Evolutionary conservation across 2,888 invertebrate genomes (phyloP).

Genomic region (Xanthostigma xanthostigma): DNA sequence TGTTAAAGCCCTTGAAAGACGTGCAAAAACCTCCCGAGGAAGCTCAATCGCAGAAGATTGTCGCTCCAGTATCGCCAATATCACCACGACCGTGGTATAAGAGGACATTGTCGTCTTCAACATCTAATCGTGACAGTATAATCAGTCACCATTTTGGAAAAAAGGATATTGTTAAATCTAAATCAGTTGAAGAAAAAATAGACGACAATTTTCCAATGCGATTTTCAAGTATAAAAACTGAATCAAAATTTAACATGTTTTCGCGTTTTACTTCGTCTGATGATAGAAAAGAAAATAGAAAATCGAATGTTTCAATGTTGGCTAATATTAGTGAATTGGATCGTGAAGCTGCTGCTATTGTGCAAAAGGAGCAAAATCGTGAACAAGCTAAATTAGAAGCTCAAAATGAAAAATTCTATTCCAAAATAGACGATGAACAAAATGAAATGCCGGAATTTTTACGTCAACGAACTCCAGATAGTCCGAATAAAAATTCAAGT

Average conservation of each 20-base stretch:
- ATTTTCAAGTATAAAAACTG: conserved; percentile 31
- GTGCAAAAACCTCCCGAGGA: conserved; percentile 13
- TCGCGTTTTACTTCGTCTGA: conserved; percentile 13
- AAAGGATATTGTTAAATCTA: conserved; percentile 13
- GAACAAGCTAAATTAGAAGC: conserved; percentile 18
- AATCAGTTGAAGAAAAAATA: conserved; percentile 17
- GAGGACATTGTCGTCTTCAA: conserved; percentile 24
- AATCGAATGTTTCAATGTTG: conserved; percentile 42
- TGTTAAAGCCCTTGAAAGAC: conserved; percentile 29
- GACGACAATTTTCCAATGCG: conserved; percentile 24
- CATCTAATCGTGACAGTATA: conserved; percentile 8
- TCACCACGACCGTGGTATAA: conserved; percentile 54
- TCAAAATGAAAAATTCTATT: conserved; percentile 21
- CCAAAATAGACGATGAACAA: conserved; percentile 5
- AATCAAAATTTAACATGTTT: conserved; percentile 12
- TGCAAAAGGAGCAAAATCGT: conserved; percentile 35
- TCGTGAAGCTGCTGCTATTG: conserved; percentile 60
- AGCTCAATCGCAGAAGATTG: conserved; percentile 10
- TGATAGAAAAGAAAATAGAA: conserved; percentile 30
- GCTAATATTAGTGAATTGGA: conserved; percentile 69
- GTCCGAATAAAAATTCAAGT: conserved; percentile 3
- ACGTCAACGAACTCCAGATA: conserved; percentile 16
- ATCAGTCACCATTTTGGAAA: conserved; percentile 18
- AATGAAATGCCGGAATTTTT: conserved; percentile 25
- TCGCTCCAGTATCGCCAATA: conserved; percentile 26